A percentile compares a stretch with the other conserved stretches of the same genome.
phyloP scores from a whole-genome alignment of 1,140 invertebrate species.

The Cotesia typhae region DNA sequence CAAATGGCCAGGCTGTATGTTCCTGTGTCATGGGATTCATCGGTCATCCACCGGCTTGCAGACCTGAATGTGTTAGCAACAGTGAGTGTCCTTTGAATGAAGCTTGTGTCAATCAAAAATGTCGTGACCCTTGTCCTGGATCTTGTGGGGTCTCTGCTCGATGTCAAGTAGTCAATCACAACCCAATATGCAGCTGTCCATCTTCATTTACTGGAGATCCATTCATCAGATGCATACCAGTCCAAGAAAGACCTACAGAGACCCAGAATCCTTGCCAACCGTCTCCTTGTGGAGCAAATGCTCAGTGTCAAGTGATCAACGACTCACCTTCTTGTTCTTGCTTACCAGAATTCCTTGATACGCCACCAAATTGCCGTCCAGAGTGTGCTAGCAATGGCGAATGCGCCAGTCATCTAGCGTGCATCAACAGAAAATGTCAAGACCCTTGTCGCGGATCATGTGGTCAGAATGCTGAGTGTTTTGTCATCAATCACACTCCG shows the following conservation, averaged over 20 bases:
- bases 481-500: constrained; percentile 76
- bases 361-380: constrained; percentile 73
- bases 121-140: constrained; percentile 72
- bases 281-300: constrained; percentile 74
- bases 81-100: constrained; percentile 72
- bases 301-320: constrained; percentile 71
- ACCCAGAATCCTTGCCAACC: constrained; percentile 70
- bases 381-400: constrained; percentile 75
- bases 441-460: constrained; percentile 76
- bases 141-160: constrained; percentile 71
- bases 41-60: constrained; percentile 72
- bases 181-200: constrained; percentile 71
- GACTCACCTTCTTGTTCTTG: constrained; percentile 74
- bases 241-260: constrained; percentile 37
- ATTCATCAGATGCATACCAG: constrained; percentile 66
- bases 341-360: constrained; percentile 70
- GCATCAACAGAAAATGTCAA: constrained; percentile 75
- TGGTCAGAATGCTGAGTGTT: constrained; percentile 74
- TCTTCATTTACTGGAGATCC: constrained; percentile 71
- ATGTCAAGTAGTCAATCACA: constrained; percentile 72
- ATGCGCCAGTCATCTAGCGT: constrained; percentile 72
- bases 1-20: constrained; percentile 69
- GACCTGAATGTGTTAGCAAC: constrained; percentile 72
- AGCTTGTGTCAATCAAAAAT: constrained; percentile 72
- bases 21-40: constrained; percentile 71